A percentile compares a stretch with the other conserved stretches of the same genome.
phyloP scores from a whole-genome alignment of 37 sponge, comb jelly and placozoan species.

The Mnemiopsis leidyi region DNA sequence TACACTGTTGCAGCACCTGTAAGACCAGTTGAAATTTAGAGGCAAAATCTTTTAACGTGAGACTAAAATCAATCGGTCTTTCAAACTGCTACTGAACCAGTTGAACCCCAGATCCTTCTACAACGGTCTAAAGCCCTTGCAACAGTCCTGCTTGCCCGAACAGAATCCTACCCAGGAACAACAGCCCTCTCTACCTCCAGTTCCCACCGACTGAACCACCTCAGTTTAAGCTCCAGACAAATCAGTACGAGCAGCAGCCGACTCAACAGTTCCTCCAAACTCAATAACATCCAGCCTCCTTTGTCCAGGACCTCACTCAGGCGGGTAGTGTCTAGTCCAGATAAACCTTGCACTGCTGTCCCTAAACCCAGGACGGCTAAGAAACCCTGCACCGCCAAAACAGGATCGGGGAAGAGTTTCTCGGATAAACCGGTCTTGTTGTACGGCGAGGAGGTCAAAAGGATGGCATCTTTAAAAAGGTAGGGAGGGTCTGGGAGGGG shows the following conservation, averaged over 20 bases:
- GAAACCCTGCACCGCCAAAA: background rate
- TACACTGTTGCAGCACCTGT: too few species aligned
- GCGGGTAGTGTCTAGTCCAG: background rate
- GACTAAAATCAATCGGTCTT: too few species aligned
- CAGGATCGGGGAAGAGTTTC: background rate
- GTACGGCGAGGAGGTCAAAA: background rate
- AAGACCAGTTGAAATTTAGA: too few species aligned
- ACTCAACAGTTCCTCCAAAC: background rate
- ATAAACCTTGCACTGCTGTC: background rate
- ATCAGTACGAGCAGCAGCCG: background rate
- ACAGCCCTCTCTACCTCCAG: background rate
- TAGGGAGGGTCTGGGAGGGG: too few species aligned
- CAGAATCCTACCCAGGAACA: background rate
- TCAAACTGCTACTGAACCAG: background rate
- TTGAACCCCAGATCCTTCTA: background rate
- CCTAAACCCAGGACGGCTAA: background rate
- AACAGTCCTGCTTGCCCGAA: background rate
- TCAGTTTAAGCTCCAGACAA: background rate
- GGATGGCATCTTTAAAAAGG: background rate
- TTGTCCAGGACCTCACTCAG: background rate
- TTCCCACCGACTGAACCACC: background rate
- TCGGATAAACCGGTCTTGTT: background rate
- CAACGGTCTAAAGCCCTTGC: conserved; percentile 40
- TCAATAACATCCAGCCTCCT: background rate
- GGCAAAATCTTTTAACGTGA: too few species aligned